Evolutionary conservation across 1,140 invertebrate species (phyloP).

Genomic region (Drosophila arizonae): DNA sequence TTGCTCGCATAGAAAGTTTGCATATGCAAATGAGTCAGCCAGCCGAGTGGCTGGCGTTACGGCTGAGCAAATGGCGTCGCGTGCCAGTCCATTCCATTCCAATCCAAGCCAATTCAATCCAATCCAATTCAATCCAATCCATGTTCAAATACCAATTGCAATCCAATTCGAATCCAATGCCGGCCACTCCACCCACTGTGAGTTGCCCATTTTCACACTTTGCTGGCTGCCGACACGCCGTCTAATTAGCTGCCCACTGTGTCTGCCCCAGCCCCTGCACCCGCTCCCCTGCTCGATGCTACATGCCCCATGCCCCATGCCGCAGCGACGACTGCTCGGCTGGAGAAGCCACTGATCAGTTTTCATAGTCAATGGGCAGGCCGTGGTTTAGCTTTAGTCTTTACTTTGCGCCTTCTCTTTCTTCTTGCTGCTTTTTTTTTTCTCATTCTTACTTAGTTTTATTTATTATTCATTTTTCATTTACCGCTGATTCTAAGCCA

Average conservation of each 20-base stretch:
- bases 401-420: background rate
- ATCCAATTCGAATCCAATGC: conserved; percentile 12
- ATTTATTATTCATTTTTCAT: conserved; percentile 34
- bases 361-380: conserved; percentile 46
- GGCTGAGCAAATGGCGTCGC: conserved; percentile 58
- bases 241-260: conserved; percentile 53
- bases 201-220: conserved; percentile 64
- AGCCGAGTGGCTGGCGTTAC: conserved; percentile 18
- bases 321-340: background rate
- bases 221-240: conserved; percentile 61
- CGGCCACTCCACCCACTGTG: conserved; percentile 17
- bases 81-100: conserved; percentile 51
- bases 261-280: too few relatives aligned
- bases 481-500: conserved; percentile 14
- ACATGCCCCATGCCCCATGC: background rate
- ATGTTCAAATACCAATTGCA: conserved; percentile 39
- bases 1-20: conserved; percentile 60
- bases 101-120: conserved; percentile 40
- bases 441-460: conserved; percentile 8
- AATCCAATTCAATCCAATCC: conserved; percentile 33
- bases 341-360: conserved; percentile 20
- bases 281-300: background rate
- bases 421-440: background rate
- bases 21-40: conserved; percentile 61
- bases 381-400: background rate